Evolutionary conservation across 2,888 invertebrate genomes (phyloP), one percentile per base, ranked within the genome.

Genomic region (Eupithecia centaureata): DNA sequence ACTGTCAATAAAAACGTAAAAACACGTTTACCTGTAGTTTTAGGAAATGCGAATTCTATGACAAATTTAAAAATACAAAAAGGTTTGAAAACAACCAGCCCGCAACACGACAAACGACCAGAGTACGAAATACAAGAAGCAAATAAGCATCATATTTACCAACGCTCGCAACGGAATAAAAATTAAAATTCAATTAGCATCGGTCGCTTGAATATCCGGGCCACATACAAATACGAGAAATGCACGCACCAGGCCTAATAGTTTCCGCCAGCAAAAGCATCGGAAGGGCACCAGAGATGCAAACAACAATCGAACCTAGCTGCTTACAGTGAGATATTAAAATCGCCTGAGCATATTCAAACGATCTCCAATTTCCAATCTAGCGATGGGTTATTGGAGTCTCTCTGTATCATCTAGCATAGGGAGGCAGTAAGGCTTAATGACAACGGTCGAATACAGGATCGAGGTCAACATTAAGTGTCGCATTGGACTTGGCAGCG

Each of bases 381-480:
- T 84, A 85, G 86, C 87, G 87, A 87, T 86, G 86, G 85, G 82
- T 85, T 87, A 84, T 86, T 82, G 85, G 82, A 80, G 83, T 72
- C 82, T 82, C 80, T 83, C 81, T 82, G 83, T 83, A 84, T 82
- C 80, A 84, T 84, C 77, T 77, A 83, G 85, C 80, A 81, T 81
- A 83, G 86, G 84, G 82, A 84, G 84, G 79, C 79, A 84, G 83
- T 84, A 80, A 83, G 82, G 84, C 86, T 88, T 90, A 91, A 91
- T 90, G 89, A 89, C 88, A 86, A 86, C 82, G 83, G 83, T 82
- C 88, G 86, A 86, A 88, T 87, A 84, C 86, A 84, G 86, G 86
- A 89, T 87, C 85, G 90, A 86, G 90, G 90, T 89, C 91, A 86
- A 76, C 88, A 78, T 82, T 84, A 86, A 89, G 84, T 89, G 86